Evolutionary conservation across 2,113 vertebrate species (phyloP), one percentile per base, ranked within the genome.

Genomic region (Trinectes maculatus): DNA sequence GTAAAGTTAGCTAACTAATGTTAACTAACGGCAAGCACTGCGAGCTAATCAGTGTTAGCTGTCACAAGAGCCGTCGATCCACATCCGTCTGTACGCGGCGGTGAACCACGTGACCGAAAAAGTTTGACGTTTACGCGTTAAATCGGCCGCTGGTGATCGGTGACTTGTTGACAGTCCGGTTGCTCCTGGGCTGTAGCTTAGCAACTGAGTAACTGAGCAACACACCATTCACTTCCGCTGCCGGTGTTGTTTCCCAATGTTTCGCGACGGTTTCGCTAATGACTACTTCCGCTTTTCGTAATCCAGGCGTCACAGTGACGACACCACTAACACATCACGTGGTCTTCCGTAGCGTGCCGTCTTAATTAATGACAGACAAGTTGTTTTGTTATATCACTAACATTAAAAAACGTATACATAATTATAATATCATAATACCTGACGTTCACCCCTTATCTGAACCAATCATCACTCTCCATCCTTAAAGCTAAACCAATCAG

Each of bases 121-220:
- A n/a, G n/a, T n/a, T n/a, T n/a, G 66, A 28, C 24, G 15, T 49
- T 37, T 25, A 48, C 16, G 3, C 31, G 46, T 15, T 21, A 31
- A 33, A 57, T 29, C 19, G 21, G 3, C 15, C 5, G 21, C 18
- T 5, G 42, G 6, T 26, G 19, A 39, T 37, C 24, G 22, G 39
- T 44, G 25, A 63, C 62, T 34, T 71, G 74, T 77, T 72, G 64
- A 74, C 64, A 21, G 68, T 49, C 33, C 28, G 18, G 29, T 40
- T 26, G 54, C 56, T 61, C 49, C 12, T 47, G 40, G 1, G 5
- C 49, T 26, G 80, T 69, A 80, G 65, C 84, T 85, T 81, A 86
- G 84, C 84, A 86, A 88, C 86, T 59, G 47, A 46, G 2, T n/a
- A 15, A 46, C 46, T 4, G 33, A 42, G 4, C 15, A 8, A 33